Percentiles rank a stretch among this genome's conserved stretches.
phyloP scores from a whole-genome alignment of 2,797 vertebrate genomes.

The Tenualosa thibaudeaui region DNA sequence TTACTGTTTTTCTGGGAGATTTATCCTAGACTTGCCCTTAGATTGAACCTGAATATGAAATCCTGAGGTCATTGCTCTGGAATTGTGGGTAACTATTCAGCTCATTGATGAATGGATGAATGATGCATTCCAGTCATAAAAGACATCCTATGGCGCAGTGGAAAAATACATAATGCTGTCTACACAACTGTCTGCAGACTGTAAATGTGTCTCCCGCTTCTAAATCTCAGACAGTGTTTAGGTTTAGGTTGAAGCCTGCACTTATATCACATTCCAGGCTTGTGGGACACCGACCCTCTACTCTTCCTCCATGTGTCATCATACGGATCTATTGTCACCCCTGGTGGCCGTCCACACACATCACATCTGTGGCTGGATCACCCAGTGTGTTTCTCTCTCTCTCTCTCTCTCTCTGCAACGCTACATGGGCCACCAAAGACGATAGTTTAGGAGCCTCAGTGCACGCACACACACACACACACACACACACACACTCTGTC shows the following conservation, averaged over 20 bases:
- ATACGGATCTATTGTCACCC: background rate
- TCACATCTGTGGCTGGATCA: conserved; percentile 4
- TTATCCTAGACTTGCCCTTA: background rate
- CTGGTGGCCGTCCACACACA: background rate
- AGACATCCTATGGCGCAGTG: background rate
- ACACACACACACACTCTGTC: background rate
- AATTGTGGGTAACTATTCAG: background rate
- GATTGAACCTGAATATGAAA: background rate
- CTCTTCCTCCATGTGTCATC: background rate
- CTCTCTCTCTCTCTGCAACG: background rate
- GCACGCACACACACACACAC: background rate
- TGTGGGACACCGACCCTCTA: background rate
- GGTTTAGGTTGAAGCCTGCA: background rate
- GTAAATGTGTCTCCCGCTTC: background rate
- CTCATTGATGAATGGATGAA: background rate
- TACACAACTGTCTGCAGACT: background rate
- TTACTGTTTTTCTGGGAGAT: too few species aligned
- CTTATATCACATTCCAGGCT: background rate
- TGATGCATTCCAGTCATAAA: background rate
- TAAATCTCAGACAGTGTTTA: conserved; percentile 6
- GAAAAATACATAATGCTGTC: conserved; percentile 1
- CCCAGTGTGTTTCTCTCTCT: background rate
- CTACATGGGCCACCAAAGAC: background rate
- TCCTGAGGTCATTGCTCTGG: background rate
- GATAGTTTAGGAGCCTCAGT: background rate